Conservation (phyloP, 2,888 invertebrate species). For the Lycocerus yunnanus region DNA sequence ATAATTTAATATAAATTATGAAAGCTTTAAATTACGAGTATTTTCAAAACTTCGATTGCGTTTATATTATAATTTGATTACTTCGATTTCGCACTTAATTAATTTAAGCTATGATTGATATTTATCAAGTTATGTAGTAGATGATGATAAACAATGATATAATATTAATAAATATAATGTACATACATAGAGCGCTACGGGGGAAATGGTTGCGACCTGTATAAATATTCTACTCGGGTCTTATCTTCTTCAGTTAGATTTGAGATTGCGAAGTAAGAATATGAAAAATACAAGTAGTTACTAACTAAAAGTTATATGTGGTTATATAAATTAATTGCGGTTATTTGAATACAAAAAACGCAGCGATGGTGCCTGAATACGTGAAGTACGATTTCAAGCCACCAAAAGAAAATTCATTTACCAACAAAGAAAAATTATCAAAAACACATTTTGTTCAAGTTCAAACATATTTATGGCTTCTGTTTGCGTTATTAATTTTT, state of each 20-base stretch:
- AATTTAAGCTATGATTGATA: neutral
- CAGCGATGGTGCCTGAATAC: neutral
- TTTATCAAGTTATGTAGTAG: too few species aligned
- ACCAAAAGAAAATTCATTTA: neutral
- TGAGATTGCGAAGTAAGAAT: slow-evolving; percentile 17
- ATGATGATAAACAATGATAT: neutral
- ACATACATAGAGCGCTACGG: slow-evolving; percentile 6
- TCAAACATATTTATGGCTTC: neutral
- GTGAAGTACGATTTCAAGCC: neutral
- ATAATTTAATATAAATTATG: too few species aligned
- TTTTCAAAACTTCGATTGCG: neutral
- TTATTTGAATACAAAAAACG: neutral
- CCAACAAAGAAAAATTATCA: neutral
- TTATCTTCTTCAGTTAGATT: slow-evolving; percentile 21
- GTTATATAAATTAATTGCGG: neutral
- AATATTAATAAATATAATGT: neutral
- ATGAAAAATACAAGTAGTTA: slow-evolving; percentile 7
- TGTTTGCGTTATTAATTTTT: slow-evolving; percentile 3
- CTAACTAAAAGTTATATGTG: neutral
- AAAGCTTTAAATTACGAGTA: too few species aligned
- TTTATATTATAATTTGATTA: neutral
- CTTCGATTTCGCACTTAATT: neutral
- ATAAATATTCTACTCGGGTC: slow-evolving; percentile 15
- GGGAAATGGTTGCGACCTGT: slow-evolving; percentile 14
- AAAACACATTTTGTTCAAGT: neutral